phyloP scores from a whole-genome alignment of 2,888 invertebrate genomes.

The Eupithecia abbreviata region DNA sequence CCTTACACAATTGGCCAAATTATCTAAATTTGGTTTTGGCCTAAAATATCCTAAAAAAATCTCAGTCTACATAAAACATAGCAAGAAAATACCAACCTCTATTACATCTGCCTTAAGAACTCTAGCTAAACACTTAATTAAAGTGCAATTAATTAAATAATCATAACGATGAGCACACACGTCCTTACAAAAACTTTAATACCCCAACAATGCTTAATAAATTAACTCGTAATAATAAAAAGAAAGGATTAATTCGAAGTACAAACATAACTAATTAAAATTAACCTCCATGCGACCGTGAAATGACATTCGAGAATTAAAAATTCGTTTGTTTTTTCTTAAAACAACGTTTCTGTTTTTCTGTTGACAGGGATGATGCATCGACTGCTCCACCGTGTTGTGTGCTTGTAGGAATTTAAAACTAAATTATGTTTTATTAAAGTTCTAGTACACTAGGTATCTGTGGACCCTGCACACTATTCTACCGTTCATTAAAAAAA shows the following conservation, averaged over 20 bases:
- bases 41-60: background rate
- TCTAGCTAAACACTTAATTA: background rate
- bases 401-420: constrained; percentile 7
- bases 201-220: constrained; percentile 4
- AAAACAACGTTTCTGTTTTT: constrained; percentile 25
- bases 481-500: background rate
- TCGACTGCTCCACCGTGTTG: constrained; percentile 12
- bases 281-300: constrained; percentile 62
- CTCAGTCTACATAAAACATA: background rate
- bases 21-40: background rate
- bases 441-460: background rate
- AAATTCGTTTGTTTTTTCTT: constrained; percentile 18
- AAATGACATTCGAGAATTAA: constrained; percentile 58
- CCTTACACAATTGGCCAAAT: background rate
- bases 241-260: constrained; percentile 18
- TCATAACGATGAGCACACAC: background rate
- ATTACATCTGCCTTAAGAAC: background rate
- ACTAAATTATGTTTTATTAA: background rate
- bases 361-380: constrained; percentile 49
- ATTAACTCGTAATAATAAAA: constrained; percentile 14
- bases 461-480: background rate
- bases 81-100: background rate
- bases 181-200: constrained; percentile 1
- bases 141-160: constrained; percentile 5
- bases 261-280: constrained; percentile 44